These are phyloP conservation scores for Aurelia aurita DNA, from an alignment of 30 jellyfish, hydroid and myxozoan species.

Conservation along the genomic window DNA sequence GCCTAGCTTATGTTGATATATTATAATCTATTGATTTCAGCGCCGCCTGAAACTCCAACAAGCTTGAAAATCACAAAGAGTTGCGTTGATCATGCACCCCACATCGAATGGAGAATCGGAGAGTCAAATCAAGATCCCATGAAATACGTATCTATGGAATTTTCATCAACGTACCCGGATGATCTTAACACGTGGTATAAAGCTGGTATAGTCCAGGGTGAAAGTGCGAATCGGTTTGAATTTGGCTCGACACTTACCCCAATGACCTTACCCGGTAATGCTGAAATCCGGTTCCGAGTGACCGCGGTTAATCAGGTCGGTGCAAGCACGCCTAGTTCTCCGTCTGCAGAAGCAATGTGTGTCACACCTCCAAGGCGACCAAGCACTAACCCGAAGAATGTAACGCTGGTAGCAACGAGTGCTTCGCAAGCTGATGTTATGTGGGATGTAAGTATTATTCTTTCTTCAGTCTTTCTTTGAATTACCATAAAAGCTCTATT, in stretches of 20 bases:
- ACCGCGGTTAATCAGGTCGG: conserved; percentile 70
- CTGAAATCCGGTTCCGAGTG: conserved; percentile 75
- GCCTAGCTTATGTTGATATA: too few species aligned
- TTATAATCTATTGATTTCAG: background rate
- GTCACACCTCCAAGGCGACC: conserved; percentile 85
- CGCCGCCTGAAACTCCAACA: conserved; percentile 93
- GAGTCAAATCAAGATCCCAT: conserved; percentile 69
- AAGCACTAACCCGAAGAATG: conserved; percentile 69
- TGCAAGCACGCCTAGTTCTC: conserved; percentile 63
- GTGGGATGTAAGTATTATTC: conserved; percentile 73
- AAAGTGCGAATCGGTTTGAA: conserved; percentile 50
- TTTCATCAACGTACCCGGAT: conserved; percentile 58
- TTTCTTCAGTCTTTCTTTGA: too few species aligned
- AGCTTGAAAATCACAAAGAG: conserved; percentile 12
- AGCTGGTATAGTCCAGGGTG: conserved; percentile 42
- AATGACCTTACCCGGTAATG: conserved; percentile 63
- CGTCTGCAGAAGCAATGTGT: conserved; percentile 60
- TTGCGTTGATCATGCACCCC: conserved; percentile 58
- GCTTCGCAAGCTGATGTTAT: conserved; percentile 31
- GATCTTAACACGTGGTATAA: conserved; percentile 68
- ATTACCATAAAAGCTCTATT: too few species aligned
- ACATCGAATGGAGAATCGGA: conserved; percentile 74
- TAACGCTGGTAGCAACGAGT: conserved; percentile 25
- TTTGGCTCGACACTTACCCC: conserved; percentile 47
- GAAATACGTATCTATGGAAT: conserved; percentile 48